Base-by-base conservation (phyloP, 2,113 vertebrate species). In the Gila orcuttii region DNA sequence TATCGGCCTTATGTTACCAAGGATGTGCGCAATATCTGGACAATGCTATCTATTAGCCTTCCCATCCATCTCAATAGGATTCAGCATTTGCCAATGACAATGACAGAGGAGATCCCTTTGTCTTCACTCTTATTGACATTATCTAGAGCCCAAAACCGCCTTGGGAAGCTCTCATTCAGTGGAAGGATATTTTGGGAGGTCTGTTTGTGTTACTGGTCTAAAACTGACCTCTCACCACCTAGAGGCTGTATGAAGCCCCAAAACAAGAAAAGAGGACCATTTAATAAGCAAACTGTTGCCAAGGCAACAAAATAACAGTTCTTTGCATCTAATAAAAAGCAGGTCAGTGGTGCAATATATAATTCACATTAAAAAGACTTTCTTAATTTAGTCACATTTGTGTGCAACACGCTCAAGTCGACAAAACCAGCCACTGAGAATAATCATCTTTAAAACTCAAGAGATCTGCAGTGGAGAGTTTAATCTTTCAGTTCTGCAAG, bases 241-340 rank as follows among this genome's bases (percentile, higher is more conserved):
- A 83, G 60, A 55, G 50, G 81, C 75, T 68, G 28, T 66, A 12
- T 69, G 64, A 57, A 75, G 39, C 42, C 64, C 77, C 42, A 52
- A 77, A 74, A 60, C 36, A 83, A 68, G 7, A 15, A 76, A 55
- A 23, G 21, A 59, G 36, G 66, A 64, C 36, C 31, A 84, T 80
- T 86, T 84, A 50, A 74, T 55, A 84, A 68, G 33, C 69, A 23
- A 71, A 36, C 31, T 42, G 75, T 84, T 84, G 50, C 68, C 57
- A 82, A 31, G 60, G 62, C 69, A 89, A 89, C 82, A 15, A 60
- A 83, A 73, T n/a, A 52, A 19, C 47, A 36, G 0, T 42, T 71
- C 36, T 71, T 71, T 5, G 50, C 45, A 68, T n/a, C 62, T 17
- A 3, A 79, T 77, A 17, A 69, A 85, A 62, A 62, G 13, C 25